A percentile compares a stretch with the other conserved stretches of the same genome.
Conservation (phyloP, 2,113 vertebrate genomes). For the Alosa alosa region DNA sequence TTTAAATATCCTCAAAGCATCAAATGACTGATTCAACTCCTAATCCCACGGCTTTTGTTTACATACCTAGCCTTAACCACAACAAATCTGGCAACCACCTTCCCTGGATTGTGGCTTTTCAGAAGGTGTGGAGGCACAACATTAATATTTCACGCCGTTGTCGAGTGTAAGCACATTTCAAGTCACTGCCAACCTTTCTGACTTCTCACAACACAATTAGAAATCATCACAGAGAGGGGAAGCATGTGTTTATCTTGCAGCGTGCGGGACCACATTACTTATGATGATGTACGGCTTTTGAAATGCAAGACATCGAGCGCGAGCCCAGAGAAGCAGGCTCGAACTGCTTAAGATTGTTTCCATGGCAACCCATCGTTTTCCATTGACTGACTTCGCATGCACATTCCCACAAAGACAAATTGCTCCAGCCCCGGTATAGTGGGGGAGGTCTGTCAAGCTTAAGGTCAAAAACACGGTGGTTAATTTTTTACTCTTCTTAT, state of each 20-base stretch:
- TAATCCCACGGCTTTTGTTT: not conserved
- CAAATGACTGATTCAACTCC: not conserved
- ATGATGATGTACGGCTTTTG: constrained; percentile 71
- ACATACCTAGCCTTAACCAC: not conserved
- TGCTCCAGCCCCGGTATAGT: constrained; percentile 58
- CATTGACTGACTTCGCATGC: constrained; percentile 77
- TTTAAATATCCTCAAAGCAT: not conserved
- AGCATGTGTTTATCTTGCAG: constrained; percentile 64
- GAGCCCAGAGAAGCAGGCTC: constrained; percentile 50
- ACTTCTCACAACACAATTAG: constrained; percentile 53
- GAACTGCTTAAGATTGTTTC: constrained; percentile 70
- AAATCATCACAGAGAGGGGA: constrained; percentile 42
- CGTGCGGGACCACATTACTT: constrained; percentile 59
- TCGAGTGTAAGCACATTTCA: constrained; percentile 36
- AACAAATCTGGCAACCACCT: not conserved
- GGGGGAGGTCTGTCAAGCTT: constrained; percentile 45
- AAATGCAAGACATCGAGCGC: constrained; percentile 66
- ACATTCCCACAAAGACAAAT: constrained; percentile 76
- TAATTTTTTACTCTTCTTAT: constrained; percentile 71
- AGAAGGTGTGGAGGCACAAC: constrained; percentile 39
- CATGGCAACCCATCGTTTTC: constrained; percentile 74
- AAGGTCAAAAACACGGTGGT: constrained; percentile 73
- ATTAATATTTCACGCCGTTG: not conserved
- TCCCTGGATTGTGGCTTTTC: constrained; percentile 26
- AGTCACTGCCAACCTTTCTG: constrained; percentile 33